Conservation (phyloP, 2,888 invertebrate genomes). For the Imbricaverruca yamaguchii region DNA sequence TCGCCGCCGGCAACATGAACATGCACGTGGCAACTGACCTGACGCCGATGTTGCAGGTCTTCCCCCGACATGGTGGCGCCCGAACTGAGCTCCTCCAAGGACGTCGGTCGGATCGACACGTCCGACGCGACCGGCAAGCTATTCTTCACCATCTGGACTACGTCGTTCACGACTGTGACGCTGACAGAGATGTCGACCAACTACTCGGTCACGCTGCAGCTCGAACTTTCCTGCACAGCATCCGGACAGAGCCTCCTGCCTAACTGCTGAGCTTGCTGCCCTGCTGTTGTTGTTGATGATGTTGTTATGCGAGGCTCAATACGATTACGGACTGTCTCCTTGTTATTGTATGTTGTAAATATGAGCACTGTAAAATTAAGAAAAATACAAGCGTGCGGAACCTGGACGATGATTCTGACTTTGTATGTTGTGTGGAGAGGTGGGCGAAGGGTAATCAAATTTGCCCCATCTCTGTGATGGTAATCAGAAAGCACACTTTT, state of each 20-base stretch:
- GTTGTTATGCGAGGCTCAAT: background rate
- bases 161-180: constrained; percentile 28
- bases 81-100: background rate
- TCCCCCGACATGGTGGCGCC: background rate
- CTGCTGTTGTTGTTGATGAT: background rate
- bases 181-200: constrained; percentile 27
- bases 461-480: no score
- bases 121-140: background rate
- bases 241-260: background rate
- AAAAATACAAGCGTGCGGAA: background rate
- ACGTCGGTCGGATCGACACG: background rate
- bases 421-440: no score
- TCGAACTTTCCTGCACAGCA: background rate
- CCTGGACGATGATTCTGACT: no score
- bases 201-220: background rate
- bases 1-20: background rate
- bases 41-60: background rate
- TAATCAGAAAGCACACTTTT: no score
- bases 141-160: constrained; percentile 28
- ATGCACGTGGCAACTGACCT: no score
- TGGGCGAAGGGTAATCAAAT: no score
- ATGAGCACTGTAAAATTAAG: background rate
- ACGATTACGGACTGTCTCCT: background rate
- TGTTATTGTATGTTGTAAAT: background rate
- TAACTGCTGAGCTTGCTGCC: background rate